phyloP scores from a whole-genome alignment of 2,113 vertebrate species.

The Hippocampus abdominalis region DNA sequence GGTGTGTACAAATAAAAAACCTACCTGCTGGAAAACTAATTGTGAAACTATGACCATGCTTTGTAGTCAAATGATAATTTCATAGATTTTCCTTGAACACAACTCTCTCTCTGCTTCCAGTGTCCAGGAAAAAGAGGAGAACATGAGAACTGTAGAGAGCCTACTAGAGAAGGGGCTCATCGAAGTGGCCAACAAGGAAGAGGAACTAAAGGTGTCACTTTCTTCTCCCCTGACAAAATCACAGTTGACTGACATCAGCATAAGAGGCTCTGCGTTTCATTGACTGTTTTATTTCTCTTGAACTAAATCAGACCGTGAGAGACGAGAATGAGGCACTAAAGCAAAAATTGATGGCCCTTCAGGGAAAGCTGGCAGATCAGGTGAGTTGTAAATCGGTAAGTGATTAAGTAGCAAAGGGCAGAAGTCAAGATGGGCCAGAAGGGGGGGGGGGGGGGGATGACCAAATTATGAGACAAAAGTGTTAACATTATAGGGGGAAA shows the following conservation, averaged over 20 bases:
- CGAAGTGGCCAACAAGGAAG: conserved; percentile 92
- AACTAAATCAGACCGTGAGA: conserved; percentile 72
- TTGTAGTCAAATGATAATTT: not conserved
- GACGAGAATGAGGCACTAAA: conserved; percentile 78
- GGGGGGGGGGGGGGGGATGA: not conserved
- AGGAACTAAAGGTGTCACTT: conserved; percentile 81
- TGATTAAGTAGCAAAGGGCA: not conserved
- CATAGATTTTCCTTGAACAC: not conserved
- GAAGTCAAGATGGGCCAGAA: not conserved
- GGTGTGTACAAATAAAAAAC: conserved; percentile 50
- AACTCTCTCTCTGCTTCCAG: conserved; percentile 48
- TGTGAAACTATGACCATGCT: not conserved
- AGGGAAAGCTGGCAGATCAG: conserved; percentile 79
- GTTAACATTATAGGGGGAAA: too few relatives aligned
- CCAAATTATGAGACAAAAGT: too few relatives aligned
- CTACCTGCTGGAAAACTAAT: too few relatives aligned
- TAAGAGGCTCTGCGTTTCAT: conserved; percentile 10
- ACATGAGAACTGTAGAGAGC: conserved; percentile 88
- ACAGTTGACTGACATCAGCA: conserved; percentile 10
- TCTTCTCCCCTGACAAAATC: not conserved
- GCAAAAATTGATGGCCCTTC: conserved; percentile 77
- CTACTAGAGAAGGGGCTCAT: conserved; percentile 90
- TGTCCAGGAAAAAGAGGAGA: conserved; percentile 85
- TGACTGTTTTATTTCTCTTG: conserved; percentile 13
- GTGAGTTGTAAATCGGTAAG: conserved; percentile 54